These are phyloP conservation scores for Drosophila pegasa DNA, from an alignment of 2,888 invertebrate genomes.

Conservation along the genomic window DNA sequence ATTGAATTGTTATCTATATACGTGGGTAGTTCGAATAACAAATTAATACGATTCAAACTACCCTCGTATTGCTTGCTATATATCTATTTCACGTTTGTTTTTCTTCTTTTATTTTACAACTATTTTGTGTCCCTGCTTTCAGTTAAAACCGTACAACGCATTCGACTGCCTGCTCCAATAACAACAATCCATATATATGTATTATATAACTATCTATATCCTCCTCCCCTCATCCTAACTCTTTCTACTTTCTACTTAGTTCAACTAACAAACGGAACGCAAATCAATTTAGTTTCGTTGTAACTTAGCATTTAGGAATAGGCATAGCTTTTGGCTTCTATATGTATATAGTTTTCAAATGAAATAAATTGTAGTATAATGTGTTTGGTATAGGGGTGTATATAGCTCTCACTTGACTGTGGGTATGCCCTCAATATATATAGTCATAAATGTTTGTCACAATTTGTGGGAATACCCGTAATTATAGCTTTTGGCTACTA, in stretches of 20 bases:
- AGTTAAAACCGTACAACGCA: constrained; percentile 60
- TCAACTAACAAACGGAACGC: constrained; percentile 49
- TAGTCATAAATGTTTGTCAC: constrained; percentile 18
- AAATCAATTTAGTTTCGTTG: constrained; percentile 55
- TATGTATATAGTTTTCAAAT: constrained; percentile 1
- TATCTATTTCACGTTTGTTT: constrained; percentile 62
- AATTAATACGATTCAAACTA: not conserved
- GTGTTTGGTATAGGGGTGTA: constrained; percentile 8
- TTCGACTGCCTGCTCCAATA: constrained; percentile 25
- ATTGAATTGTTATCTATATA: constrained; percentile 1
- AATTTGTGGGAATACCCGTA: constrained; percentile 42
- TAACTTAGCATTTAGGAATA: constrained; percentile 40
- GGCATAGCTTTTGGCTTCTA: constrained; percentile 6
- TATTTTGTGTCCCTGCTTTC: constrained; percentile 70
- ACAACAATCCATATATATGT: constrained; percentile 36
- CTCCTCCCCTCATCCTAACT: constrained; percentile 7
- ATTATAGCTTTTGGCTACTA: constrained; percentile 1
- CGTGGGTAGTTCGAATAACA: not conserved
- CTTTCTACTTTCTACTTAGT: constrained; percentile 33
- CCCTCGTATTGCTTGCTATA: constrained; percentile 12
- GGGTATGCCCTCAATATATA: constrained; percentile 13
- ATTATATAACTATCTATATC: constrained; percentile 12
- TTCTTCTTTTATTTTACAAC: constrained; percentile 44
- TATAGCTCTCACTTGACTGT: constrained; percentile 32
- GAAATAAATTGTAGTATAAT: constrained; percentile 2